Evolutionary conservation across 2,888 invertebrate genomes (phyloP).

Genomic region (Caenorhabditis japonica): DNA sequence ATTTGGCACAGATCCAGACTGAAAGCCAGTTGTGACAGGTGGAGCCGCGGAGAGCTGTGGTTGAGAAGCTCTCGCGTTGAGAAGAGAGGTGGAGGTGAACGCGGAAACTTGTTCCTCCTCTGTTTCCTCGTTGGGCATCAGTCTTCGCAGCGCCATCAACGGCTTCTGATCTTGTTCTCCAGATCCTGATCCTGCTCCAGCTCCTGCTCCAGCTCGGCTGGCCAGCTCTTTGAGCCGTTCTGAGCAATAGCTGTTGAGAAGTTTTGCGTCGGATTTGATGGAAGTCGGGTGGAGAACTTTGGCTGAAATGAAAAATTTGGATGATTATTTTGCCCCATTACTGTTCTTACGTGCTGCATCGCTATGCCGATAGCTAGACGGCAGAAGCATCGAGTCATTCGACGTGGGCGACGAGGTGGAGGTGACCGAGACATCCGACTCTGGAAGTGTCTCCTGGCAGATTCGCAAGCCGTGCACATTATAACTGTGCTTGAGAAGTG

Average conservation of each 20-base stretch:
- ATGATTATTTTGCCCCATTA: too few species aligned
- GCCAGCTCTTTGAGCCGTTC: conserved; percentile 75
- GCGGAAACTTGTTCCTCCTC: conserved; percentile 67
- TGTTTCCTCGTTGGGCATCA: conserved; percentile 61
- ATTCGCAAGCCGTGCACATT: conserved; percentile 71
- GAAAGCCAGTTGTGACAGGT: conserved; percentile 12
- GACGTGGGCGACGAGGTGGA: conserved; percentile 63
- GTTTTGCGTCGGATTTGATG: conserved; percentile 45
- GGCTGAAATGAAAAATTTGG: neutral
- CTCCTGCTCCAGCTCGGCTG: conserved; percentile 69
- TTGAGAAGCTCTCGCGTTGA: conserved; percentile 31
- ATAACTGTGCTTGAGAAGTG: conserved; percentile 73
- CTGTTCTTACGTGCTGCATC: conserved; percentile 8
- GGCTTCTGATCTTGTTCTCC: conserved; percentile 57
- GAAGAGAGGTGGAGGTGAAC: conserved; percentile 60
- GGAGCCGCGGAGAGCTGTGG: conserved; percentile 31
- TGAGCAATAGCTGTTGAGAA: conserved; percentile 67
- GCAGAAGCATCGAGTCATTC: conserved; percentile 50
- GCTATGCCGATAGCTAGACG: conserved; percentile 43
- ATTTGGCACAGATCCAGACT: conserved; percentile 42
- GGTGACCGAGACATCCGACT: conserved; percentile 56
- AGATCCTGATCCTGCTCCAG: too few species aligned
- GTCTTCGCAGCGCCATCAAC: conserved; percentile 28
- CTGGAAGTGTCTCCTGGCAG: conserved; percentile 61
- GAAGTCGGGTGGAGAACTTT: conserved; percentile 46